These are phyloP conservation scores for Syncerus caffer DNA, from an alignment of 2,797 vertebrate species.

Conservation along the genomic window DNA sequence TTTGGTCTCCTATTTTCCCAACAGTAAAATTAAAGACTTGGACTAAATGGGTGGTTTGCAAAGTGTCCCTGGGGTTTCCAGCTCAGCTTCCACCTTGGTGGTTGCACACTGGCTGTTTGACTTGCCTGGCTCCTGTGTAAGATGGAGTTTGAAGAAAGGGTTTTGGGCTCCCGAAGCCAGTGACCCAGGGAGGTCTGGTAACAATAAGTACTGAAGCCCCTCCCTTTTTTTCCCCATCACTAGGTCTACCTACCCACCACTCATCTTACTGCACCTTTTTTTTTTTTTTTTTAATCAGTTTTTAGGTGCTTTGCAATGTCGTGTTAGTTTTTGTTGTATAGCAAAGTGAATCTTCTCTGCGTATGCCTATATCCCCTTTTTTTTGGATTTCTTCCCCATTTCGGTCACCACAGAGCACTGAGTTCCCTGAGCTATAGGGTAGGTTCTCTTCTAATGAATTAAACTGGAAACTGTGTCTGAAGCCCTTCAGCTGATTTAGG, in stretches of 20 bases:
- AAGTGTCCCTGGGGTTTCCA: not conserved
- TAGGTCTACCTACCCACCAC: rapidly evolving
- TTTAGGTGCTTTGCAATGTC: not conserved
- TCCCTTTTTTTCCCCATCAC: not conserved
- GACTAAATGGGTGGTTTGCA: not conserved
- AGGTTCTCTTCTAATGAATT: not conserved
- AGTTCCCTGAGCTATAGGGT: not conserved
- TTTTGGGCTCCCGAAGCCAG: not conserved
- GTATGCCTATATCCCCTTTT: not conserved
- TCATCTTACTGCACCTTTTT: too few relatives aligned
- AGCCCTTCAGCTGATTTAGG: not conserved
- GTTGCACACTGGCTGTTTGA: not conserved
- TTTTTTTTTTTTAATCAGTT: too few relatives aligned
- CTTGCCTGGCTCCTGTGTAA: not conserved
- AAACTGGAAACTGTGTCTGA: not conserved
- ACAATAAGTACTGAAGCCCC: too few relatives aligned
- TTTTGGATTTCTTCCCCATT: not conserved
- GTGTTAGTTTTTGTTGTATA: not conserved
- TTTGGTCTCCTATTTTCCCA: not conserved
- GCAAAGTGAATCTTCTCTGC: not conserved
- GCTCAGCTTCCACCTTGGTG: not conserved
- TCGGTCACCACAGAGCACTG: not conserved
- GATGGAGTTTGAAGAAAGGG: not conserved
- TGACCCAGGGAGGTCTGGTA: not conserved
- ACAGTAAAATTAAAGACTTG: not conserved